Percentiles rank a stretch among this genome's conserved stretches.
Evolutionary conservation across 2,888 invertebrate species (phyloP).

Genomic region (Pasiphila rectangulata): DNA sequence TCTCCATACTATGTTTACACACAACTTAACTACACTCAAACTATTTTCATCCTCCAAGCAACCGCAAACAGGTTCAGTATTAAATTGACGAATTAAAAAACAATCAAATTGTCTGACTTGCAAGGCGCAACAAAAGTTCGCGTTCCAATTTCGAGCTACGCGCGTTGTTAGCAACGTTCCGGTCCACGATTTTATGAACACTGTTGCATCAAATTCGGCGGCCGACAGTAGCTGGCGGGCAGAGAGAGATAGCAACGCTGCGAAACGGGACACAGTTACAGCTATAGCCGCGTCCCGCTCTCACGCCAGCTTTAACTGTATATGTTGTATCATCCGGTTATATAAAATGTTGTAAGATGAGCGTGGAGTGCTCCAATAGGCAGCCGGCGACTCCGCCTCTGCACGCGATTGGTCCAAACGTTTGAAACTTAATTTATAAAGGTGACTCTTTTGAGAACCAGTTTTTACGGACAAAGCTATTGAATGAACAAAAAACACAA

Average conservation of each 20-base stretch:
- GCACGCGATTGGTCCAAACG: slow-evolving; percentile 55
- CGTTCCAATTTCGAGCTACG: slow-evolving; percentile 26
- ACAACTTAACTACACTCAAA: too few species aligned
- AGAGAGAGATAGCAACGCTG: slow-evolving; percentile 56
- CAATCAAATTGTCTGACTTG: too few species aligned
- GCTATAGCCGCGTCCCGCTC: slow-evolving; percentile 59
- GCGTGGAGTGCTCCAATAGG: slow-evolving; percentile 56
- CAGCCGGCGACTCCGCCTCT: slow-evolving; percentile 55
- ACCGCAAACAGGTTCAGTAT: too few species aligned
- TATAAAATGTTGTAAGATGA: slow-evolving; percentile 78
- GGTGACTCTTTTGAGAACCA: slow-evolving; percentile 77
- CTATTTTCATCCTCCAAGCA: too few species aligned
- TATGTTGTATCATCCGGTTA: slow-evolving; percentile 80
- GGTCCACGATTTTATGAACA: slow-evolving; percentile 62
- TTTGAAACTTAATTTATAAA: slow-evolving; percentile 79
- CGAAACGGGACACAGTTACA: slow-evolving; percentile 73
- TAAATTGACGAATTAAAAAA: too few species aligned
- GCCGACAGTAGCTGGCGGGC: slow-evolving; percentile 60
- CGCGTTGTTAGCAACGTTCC: slow-evolving; percentile 45
- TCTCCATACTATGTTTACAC: slow-evolving; percentile 63
- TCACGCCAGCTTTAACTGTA: slow-evolving; percentile 74
- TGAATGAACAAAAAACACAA: slow-evolving; percentile 77
- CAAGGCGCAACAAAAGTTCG: slow-evolving; percentile 25
- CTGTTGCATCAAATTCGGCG: slow-evolving; percentile 74
- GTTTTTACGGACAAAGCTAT: slow-evolving; percentile 73